Evolutionary conservation across 2,113 vertebrate species (phyloP).

Genomic region (Ptychochromis oligacanthus): DNA sequence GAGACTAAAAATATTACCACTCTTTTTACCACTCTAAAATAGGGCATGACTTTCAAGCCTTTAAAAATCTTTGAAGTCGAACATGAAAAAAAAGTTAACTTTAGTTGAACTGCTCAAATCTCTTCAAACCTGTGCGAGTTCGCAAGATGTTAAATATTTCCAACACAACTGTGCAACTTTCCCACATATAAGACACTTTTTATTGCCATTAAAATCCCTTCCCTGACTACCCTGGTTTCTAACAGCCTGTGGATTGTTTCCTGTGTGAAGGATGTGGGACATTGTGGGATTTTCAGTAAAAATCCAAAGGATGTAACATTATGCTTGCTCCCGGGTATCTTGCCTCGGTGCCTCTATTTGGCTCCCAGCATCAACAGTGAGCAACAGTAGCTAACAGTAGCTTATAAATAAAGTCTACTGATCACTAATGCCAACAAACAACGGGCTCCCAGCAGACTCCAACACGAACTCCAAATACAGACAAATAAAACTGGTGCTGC

Average conservation of each 20-base stretch:
- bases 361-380: neutral
- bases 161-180: conserved; percentile 5
- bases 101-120: too few species aligned
- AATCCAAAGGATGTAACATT: neutral
- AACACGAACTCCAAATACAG: neutral
- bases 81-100: too few species aligned
- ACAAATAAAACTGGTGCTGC: neutral
- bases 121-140: too few species aligned
- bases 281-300: neutral
- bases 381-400: neutral
- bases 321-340: neutral
- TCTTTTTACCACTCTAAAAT: neutral
- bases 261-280: conserved; percentile 1
- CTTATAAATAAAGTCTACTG: conserved; percentile 3
- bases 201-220: neutral
- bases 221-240: neutral
- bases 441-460: neutral
- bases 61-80: neutral
- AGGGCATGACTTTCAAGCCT: neutral
- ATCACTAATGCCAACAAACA: neutral
- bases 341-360: neutral
- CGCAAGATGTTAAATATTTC: too few species aligned
- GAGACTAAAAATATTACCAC: neutral
- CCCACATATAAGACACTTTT: neutral
- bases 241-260: neutral